Base-by-base conservation (phyloP, 2,113 vertebrate genomes). In the Forbesichthys papilliferus region DNA sequence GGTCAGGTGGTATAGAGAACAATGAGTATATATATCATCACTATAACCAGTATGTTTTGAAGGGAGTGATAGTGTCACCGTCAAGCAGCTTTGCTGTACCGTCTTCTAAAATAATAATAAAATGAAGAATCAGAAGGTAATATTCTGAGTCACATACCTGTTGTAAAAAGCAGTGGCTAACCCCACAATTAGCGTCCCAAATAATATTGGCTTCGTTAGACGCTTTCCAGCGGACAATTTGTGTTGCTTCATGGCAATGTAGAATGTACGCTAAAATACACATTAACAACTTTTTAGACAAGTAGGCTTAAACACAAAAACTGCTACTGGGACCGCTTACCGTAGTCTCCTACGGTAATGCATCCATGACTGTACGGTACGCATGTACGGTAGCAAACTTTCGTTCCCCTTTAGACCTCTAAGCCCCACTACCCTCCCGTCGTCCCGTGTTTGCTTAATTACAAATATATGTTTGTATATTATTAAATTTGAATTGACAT, bases 161-260 rank as follows among this genome's bases (percentile, higher is more conserved):
- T 92, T 88, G 1, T 84, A 18, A 75, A 93, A 94, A 9, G 77
- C 90, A 16, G 87, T 20, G 1, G 85, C 87, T 2, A 93, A 76
- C 73, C 87, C 91, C 1, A 81, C 65, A 1, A 91, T 6, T 1
- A 93, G 5, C 0, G 88, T 78, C 20, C 91, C 93, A 46, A 94
- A 91, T 46, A 93, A 68, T 16, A 92, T 1, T 0, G 92, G 93
- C 49, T 94, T 93, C 0, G 82, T 48, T 5, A 90, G 81, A 0
- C 92, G 90, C 47, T 93, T 92, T 27, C 4, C 48, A 3, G 68
- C 11, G 0, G 89, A 93, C 27, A 93, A 64, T 4, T 80, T 79
- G 62, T 79, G 64, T 2, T 77, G 86, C 49, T 81, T 88, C 91
- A 92, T 93, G 33, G 0, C 74, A 7, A 33, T 10, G 5, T 2